Base-by-base conservation (phyloP, 2,888 invertebrate species). In the Camptogramma bilineatum region DNA sequence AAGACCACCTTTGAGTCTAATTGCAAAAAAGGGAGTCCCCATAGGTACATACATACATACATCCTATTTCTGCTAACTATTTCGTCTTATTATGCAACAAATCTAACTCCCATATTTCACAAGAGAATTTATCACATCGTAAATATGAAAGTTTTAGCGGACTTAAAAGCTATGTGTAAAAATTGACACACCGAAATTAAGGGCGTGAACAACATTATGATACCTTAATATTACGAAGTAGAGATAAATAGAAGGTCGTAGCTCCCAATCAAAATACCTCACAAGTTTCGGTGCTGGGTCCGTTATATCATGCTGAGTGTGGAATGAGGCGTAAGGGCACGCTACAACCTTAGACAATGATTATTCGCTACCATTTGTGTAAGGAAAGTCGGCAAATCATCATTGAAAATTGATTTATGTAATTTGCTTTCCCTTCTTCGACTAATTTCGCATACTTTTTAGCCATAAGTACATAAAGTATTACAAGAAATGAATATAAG, bases 221-320 rank as follows among this genome's bases (percentile, higher is more conserved):
- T 69, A 68, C 64, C 66, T 56, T 70, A 66, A 70, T 72, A 73
- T 70, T 72, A 72, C 70, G 71, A 71, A 74, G 66, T 61, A 67
- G 68, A 69, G 71, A 76, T 75, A 82, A 79, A 80, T 78, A 74
- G 78, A 80, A 81, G 84, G 83, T 84, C 82, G 78, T 52, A 73
- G 69, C 77, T 80, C 80, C 79, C 82, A 82, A 87, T 86, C 85
- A 84, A 86, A 84, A 87, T 84, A 82, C 79, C 83, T 82, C 78
- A 76, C 77, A 82, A 80, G 80, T 83, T 86, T 85, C 79, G 77
- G 82, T 78, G 71, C 72, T 73, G 70, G 71, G 81, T 80, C 79
- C 69, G 74, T 75, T 78, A 75, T 56, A 19, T 66, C 47, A 64
- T 51, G 61, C 52, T 62, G 58, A 56, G 60, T 52, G 52, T 53